Evolutionary conservation across 1,140 invertebrate species (phyloP).

Genomic region (Coptotermes formosanus): DNA sequence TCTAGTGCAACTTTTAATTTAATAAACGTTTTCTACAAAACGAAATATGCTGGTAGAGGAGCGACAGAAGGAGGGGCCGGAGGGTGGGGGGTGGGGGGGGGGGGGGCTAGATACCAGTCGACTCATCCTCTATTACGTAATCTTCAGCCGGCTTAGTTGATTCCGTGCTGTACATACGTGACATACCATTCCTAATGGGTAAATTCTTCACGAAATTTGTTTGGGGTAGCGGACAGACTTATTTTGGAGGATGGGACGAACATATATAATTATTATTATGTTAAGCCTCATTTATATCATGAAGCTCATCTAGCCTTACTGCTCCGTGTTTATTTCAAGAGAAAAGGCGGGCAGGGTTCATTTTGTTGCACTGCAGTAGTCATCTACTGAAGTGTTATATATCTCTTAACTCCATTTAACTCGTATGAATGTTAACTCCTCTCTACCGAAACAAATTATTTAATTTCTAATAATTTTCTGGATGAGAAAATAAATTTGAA

Average conservation of each 20-base stretch:
- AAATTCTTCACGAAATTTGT: constrained; percentile 19
- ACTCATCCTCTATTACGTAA: background rate
- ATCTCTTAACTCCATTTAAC: too few species aligned
- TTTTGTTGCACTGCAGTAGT: background rate
- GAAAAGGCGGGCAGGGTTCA: background rate
- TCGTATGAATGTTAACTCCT: too few species aligned
- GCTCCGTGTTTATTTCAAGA: background rate
- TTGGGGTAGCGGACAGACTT: background rate
- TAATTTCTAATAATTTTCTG: too few species aligned
- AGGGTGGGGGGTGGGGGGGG: background rate
- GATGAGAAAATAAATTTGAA: too few species aligned
- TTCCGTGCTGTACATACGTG: background rate
- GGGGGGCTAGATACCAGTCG: background rate
- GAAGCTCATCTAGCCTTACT: background rate
- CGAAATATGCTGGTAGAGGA: background rate
- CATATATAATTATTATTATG: constrained; percentile 3
- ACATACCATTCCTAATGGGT: constrained; percentile 15
- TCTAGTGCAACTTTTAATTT: background rate
- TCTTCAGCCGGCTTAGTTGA: background rate
- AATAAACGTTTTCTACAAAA: background rate
- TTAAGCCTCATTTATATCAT: constrained; percentile 9
- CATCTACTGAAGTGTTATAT: background rate
- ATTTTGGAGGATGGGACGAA: background rate
- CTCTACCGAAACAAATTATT: too few species aligned
- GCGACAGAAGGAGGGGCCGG: too few species aligned